phyloP scores from a whole-genome alignment of 2,113 vertebrate genomes.

The Brachypteracias leptosomus region DNA sequence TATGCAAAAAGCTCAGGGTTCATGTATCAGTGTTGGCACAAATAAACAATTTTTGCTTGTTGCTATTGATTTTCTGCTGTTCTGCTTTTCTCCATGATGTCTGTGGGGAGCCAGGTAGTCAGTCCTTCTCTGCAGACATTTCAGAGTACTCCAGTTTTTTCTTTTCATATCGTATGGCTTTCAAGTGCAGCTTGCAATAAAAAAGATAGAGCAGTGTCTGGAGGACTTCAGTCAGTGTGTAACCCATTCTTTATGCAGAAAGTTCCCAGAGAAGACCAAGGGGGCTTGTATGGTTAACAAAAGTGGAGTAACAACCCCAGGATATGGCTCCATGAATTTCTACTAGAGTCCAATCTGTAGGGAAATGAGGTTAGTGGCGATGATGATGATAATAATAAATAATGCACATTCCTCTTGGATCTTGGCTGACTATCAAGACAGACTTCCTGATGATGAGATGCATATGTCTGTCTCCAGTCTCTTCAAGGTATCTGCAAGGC shows the following conservation, averaged over 20 bases:
- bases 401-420: slow-evolving; percentile 1
- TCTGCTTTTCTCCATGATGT: not conserved
- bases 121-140: not conserved
- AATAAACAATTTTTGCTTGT: not conserved
- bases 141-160: not conserved
- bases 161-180: not conserved
- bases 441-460: slow-evolving; percentile 52
- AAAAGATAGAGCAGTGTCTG: not conserved
- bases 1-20: not conserved
- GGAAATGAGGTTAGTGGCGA: slow-evolving; percentile 29
- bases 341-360: slow-evolving; percentile 3
- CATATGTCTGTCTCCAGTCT: slow-evolving; percentile 46
- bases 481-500: slow-evolving; percentile 53
- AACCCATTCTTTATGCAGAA: not conserved
- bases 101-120: not conserved
- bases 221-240: not conserved
- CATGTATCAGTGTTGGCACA: not conserved
- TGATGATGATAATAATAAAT: slow-evolving; percentile 26
- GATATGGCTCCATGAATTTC: not conserved
- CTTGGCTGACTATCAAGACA: slow-evolving; percentile 55
- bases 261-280: not conserved
- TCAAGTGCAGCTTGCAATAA: not conserved
- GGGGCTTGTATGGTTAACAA: not conserved
- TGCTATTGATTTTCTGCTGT: slow-evolving; percentile 3
- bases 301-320: not conserved